Conservation (phyloP, 2,113 vertebrate species). For the Albula glossodonta region DNA sequence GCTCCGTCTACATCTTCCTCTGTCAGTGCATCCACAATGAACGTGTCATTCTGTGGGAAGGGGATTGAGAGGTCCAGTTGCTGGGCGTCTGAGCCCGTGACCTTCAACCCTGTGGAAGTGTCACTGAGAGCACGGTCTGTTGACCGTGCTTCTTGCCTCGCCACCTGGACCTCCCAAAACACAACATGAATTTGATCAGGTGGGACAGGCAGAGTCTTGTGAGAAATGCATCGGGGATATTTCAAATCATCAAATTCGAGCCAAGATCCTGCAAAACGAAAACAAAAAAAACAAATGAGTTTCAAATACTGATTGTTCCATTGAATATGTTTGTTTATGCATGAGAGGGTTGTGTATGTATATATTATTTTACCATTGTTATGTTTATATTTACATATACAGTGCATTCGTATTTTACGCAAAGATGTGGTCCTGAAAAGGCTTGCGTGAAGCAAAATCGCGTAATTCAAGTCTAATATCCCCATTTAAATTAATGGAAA, state of each 20-base stretch:
- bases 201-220: conserved; percentile 66
- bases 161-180: conserved; percentile 80
- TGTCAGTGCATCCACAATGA: conserved; percentile 44
- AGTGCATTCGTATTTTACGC: no score
- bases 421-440: no score
- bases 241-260: conserved; percentile 89
- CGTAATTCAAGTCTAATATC: no score
- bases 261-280: conserved; percentile 76
- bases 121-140: conserved; percentile 23
- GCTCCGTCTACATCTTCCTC: conserved; percentile 3
- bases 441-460: no score
- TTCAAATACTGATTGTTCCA: no score
- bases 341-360: no score
- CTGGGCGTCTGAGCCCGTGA: background rate
- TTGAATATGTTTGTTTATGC: no score
- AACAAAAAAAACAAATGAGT: no score
- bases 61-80: conserved; percentile 37
- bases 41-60: conserved; percentile 30
- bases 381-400: no score
- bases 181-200: conserved; percentile 81
- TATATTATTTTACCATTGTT: no score
- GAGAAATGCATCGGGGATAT: conserved; percentile 65
- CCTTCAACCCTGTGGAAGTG: background rate
- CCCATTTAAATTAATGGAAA: no score
- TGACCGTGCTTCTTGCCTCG: background rate